A percentile compares a stretch with the other conserved stretches of the same genome.
Conservation (phyloP, 2,797 vertebrate genomes). For the Oreonectes daqikongensis region DNA sequence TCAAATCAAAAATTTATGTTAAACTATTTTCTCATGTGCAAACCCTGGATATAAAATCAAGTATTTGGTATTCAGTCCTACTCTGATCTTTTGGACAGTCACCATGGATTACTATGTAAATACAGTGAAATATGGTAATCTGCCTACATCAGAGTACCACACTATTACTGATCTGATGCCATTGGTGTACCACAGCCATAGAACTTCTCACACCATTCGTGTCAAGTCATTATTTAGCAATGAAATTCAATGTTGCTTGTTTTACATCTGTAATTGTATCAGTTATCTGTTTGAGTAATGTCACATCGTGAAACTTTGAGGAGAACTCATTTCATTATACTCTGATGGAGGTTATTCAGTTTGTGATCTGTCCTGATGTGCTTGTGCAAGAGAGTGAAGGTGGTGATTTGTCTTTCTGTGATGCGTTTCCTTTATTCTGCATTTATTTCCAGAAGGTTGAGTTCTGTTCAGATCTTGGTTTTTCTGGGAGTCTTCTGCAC, state of each 20-base stretch:
- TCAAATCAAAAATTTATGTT: too few species aligned
- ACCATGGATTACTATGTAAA: background rate
- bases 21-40: too few species aligned
- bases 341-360: background rate
- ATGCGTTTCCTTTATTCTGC: constrained; percentile 14
- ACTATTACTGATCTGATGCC: background rate
- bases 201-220: background rate
- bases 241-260: background rate
- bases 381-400: constrained; percentile 17
- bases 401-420: constrained; percentile 25
- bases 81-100: too few species aligned
- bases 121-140: background rate
- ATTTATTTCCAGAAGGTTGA: constrained; percentile 29
- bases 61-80: too few species aligned
- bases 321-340: constrained; percentile 8
- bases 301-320: background rate
- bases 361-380: background rate
- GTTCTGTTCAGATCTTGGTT: background rate
- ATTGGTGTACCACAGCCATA: background rate
- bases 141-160: background rate
- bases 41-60: too few species aligned
- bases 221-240: background rate
- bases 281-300: constrained; percentile 1
- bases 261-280: background rate
- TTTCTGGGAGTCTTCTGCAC: background rate